Evolutionary conservation across 1,140 invertebrate species (phyloP).

Genomic region (Eriosoma lanigerum): DNA sequence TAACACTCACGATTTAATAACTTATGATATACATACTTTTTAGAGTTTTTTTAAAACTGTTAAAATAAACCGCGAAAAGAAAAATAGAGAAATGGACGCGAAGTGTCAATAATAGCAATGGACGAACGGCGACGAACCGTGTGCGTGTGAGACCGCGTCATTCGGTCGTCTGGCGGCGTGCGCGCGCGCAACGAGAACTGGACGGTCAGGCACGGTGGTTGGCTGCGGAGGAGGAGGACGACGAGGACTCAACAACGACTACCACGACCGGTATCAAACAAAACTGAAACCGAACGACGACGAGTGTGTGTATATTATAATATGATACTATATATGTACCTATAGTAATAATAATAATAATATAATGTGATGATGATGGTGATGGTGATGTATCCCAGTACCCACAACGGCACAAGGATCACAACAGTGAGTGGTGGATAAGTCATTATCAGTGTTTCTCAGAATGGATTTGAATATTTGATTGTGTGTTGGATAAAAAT

Average conservation of each 20-base stretch:
- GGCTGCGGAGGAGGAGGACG: not conserved
- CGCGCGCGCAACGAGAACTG: not conserved
- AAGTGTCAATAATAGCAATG: not conserved
- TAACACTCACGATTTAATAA: too few relatives aligned
- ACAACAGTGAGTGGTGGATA: not conserved
- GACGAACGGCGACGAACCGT: not conserved
- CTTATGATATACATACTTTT: too few relatives aligned
- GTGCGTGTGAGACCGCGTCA: not conserved
- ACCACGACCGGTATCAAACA: slow-evolving; percentile 39
- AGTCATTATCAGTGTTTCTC: slow-evolving; percentile 13
- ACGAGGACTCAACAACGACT: not conserved
- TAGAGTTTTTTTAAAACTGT: too few relatives aligned
- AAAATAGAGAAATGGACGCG: not conserved
- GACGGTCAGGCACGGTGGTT: not conserved
- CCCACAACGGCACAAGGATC: not conserved
- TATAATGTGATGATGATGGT: not conserved
- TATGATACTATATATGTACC: too few relatives aligned
- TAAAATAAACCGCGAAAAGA: too few relatives aligned
- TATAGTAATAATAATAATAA: too few relatives aligned
- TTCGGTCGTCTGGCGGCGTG: slow-evolving; percentile 37
- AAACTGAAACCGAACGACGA: slow-evolving; percentile 42
- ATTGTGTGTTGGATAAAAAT: not conserved
- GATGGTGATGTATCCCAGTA: not conserved
- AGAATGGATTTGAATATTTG: not conserved
- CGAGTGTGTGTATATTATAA: too few relatives aligned